Base-by-base conservation (phyloP, 92 coral and sea anemone species). In the Heteractis magnifica region DNA sequence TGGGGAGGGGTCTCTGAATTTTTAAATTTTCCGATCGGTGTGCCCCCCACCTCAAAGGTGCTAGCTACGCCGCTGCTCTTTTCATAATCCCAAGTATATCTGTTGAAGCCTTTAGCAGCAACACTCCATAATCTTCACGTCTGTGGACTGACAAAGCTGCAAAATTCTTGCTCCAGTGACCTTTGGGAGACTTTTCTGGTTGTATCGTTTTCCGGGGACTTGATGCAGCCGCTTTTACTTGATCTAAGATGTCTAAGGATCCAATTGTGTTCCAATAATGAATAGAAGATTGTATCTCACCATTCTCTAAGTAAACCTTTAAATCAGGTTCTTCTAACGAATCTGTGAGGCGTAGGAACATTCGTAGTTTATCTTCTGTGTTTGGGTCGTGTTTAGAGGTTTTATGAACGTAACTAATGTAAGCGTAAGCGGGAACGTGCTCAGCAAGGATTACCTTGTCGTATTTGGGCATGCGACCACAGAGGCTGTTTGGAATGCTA, bases 111-210 rank as follows among this genome's bases (percentile, higher is more conserved):
- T 71, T 90, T 92, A 0, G 87, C 90, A 16, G 89, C 84, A 15
- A 92, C 93, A 52, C 91, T 88, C 96, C 96, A n/a, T n/a, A 92
- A 75, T 90, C 86, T 10, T 74, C 48, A 49, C 96, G 92, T 34
- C 96, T 85, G 51, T 92, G 96, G 12, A 90, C 68, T 8, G 93
- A 82, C 19, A 92, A 48, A 3, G 89, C 88, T 11, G 93, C 96
- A 50, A 83, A 92, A 75, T 92, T 90, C 59, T 82, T 78, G 84
- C 87, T 81, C 93, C 92, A 92, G 73, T 90, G 92, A 6, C 96
- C 96, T 7, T 50, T 55, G 12, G 91, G 93, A 68, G 96, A 81
- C 5, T 0, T 18, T 53, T 89, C 92, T 5, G 81, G n/a, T n/a
- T 11, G n/a, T 6, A n/a, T 51, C 0, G 49, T 3, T 26, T 64